Evolutionary conservation across 2,888 invertebrate genomes (phyloP).

Genomic region (Rhabditoides inermis): DNA sequence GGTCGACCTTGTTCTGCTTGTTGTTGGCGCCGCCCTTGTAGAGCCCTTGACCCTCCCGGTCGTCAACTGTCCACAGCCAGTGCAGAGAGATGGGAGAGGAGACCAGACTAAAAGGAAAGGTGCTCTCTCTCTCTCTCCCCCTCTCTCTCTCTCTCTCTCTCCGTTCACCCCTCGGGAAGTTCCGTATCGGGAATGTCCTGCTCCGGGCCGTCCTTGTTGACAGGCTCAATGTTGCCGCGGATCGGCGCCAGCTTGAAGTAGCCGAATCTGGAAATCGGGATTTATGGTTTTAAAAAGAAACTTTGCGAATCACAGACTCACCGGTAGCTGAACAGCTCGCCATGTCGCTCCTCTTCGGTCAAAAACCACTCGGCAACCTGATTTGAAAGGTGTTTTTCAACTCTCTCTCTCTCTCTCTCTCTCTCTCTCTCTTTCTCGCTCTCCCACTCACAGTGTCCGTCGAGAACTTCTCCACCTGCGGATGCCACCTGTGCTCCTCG

Average conservation of each 20-base stretch:
- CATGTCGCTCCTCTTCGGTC: conserved; percentile 29
- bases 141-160: background rate
- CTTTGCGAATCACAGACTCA: background rate
- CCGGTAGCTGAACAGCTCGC: conserved; percentile 36
- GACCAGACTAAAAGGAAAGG: conserved; percentile 22
- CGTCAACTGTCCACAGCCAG: conserved; percentile 43
- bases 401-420: too few species aligned
- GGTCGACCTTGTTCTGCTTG: conserved; percentile 7
- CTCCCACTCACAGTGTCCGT: too few species aligned
- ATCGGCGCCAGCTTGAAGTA: conserved; percentile 40
- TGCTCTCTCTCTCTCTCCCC: background rate
- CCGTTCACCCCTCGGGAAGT: too few species aligned
- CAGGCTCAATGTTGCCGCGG: too few species aligned
- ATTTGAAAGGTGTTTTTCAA: too few species aligned
- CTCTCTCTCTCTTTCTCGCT: too few species aligned
- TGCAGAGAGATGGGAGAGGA: conserved; percentile 44
- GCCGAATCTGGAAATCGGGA: conserved; percentile 19
- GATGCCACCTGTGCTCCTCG: too few species aligned
- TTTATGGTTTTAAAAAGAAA: background rate
- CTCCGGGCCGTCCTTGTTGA: too few species aligned
- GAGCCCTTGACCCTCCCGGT: conserved; percentile 15
- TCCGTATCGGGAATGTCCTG: too few species aligned
- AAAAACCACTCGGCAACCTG: conserved; percentile 35
- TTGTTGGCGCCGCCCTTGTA: conserved; percentile 6
- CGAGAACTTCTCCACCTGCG: too few species aligned